Evolutionary conservation across 2,888 invertebrate genomes (phyloP).

Genomic region (Ceriagrion tenellum): DNA sequence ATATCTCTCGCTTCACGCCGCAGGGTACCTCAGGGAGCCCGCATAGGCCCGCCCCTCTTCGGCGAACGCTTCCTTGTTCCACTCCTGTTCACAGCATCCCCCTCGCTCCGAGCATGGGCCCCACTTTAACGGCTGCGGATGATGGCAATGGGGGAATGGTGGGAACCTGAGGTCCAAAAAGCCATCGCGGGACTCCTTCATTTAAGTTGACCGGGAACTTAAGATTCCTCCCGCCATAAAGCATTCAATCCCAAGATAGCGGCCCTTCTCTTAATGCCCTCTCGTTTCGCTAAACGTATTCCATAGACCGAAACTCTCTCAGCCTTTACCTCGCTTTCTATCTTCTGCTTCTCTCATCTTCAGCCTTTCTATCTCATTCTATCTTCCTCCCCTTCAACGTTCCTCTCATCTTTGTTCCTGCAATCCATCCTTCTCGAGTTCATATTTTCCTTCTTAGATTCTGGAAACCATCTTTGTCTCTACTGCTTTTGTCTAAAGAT

Average conservation of each 20-base stretch:
- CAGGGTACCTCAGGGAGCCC: neutral
- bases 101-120: neutral
- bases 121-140: neutral
- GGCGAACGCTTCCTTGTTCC: neutral
- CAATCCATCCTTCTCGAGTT: too few species aligned
- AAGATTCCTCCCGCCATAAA: neutral
- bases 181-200: constrained; percentile 16
- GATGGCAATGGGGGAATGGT: neutral
- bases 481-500: too few species aligned
- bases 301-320: neutral
- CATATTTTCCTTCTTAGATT: too few species aligned
- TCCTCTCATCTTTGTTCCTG: too few species aligned
- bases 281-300: constrained; percentile 8
- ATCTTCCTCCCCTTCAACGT: too few species aligned
- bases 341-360: neutral
- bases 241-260: constrained; percentile 22
- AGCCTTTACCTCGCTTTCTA: neutral
- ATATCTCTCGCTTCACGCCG: neutral
- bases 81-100: neutral
- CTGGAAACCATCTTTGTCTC: too few species aligned
- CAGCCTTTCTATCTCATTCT: neutral
- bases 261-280: neutral
- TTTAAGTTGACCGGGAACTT: constrained; percentile 36
- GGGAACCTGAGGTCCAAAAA: neutral
- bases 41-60: neutral